phyloP scores from a whole-genome alignment of 2,797 vertebrate species.

The Gouania willdenowi region DNA sequence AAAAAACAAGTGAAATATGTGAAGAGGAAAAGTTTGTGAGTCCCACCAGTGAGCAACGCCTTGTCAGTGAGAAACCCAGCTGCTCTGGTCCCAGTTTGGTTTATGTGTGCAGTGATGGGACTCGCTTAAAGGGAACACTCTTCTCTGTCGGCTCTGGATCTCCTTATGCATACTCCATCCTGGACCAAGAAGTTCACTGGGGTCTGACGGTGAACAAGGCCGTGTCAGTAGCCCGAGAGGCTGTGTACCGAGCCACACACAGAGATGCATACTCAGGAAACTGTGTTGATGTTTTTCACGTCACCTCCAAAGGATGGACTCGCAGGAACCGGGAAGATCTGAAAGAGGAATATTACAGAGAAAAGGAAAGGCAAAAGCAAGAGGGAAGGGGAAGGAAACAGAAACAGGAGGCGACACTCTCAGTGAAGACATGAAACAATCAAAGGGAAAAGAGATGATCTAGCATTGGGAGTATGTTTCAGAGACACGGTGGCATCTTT shows the following conservation, averaged over 20 bases:
- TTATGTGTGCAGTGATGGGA: slow-evolving; percentile 83
- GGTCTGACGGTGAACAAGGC: slow-evolving; percentile 68
- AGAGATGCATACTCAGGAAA: slow-evolving; percentile 85
- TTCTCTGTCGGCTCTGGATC: slow-evolving; percentile 86
- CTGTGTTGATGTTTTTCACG: slow-evolving; percentile 78
- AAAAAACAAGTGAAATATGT: slow-evolving; percentile 16
- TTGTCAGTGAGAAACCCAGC: slow-evolving; percentile 2
- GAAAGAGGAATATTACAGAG: slow-evolving; percentile 69
- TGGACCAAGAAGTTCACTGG: slow-evolving; percentile 74
- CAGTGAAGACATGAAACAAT: slow-evolving; percentile 35
- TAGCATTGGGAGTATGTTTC: slow-evolving; percentile 34
- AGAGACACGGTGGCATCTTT: slow-evolving; percentile 28
- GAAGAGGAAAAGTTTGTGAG: neutral
- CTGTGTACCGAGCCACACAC: slow-evolving; percentile 79
- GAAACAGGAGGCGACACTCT: slow-evolving; percentile 8
- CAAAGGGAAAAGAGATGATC: slow-evolving; percentile 23
- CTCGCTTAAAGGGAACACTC: slow-evolving; percentile 70
- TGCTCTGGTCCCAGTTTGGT: slow-evolving; percentile 69
- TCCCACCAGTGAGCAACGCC: slow-evolving; percentile 1
- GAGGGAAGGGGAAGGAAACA: slow-evolving; percentile 8
- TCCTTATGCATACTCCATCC: slow-evolving; percentile 80
- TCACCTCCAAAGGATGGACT: slow-evolving; percentile 77
- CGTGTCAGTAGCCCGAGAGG: slow-evolving; percentile 69
- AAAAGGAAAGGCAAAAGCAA: slow-evolving; percentile 23
- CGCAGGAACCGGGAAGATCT: slow-evolving; percentile 72